Conservation (phyloP, 2,797 vertebrate genomes). For the Acanthurus leucopareius region DNA sequence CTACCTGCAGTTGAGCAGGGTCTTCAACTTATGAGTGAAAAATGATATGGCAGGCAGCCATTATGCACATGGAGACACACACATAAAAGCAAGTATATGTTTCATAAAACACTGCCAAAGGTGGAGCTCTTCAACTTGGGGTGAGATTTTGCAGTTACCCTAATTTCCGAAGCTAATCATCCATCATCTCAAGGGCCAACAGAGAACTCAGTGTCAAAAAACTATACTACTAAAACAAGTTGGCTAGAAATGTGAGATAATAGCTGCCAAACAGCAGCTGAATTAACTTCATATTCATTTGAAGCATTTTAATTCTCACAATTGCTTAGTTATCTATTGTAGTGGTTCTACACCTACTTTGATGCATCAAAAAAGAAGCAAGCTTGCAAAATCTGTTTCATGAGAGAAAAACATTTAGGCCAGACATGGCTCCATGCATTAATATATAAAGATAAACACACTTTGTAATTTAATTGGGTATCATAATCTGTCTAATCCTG, state of each 20-base stretch:
- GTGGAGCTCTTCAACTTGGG: background rate
- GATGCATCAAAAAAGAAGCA: background rate
- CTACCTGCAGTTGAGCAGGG: conserved; percentile 81
- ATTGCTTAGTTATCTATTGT: background rate
- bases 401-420: background rate
- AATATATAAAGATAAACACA: background rate
- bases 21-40: conserved; percentile 49
- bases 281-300: background rate
- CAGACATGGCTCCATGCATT: background rate
- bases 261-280: background rate
- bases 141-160: background rate
- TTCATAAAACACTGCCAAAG: no score
- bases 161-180: background rate
- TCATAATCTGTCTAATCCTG: background rate
- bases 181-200: background rate
- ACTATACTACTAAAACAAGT: background rate
- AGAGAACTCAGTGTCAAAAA: background rate
- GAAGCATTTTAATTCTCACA: background rate
- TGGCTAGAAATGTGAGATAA: background rate
- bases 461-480: background rate
- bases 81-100: no score
- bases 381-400: background rate
- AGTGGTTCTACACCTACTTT: background rate
- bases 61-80: no score
- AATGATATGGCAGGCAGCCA: no score